Evolutionary conservation across 1,140 invertebrate species (phyloP), one percentile per base, ranked within the genome.

Genomic region (Holcopasites calliopsidis): DNA sequence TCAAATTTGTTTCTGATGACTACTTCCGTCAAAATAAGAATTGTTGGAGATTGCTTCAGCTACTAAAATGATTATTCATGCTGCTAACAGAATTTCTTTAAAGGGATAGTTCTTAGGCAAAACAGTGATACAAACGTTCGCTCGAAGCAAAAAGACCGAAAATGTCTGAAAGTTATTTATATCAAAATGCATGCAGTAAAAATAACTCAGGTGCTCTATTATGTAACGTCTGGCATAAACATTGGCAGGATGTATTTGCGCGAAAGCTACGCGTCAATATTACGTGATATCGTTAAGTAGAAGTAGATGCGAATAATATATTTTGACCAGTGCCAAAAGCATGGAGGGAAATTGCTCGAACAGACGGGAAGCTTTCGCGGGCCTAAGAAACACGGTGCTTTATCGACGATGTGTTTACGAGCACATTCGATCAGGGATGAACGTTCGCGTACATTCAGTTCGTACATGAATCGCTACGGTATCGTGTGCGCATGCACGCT

Each of bases 301-400:
- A 44, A 44, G 2, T n/a, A n/a, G 2, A 10, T 44, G 1, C 18
- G 42, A 10, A 47, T 16, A 18, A 47, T n/a, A 4, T 47, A n/a
- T 6, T 42, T 54, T 28, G 1, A 55, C 50, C 18, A 5, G 4
- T 1, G 21, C 11, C 5, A 54, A 44, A 31, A 33, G 21, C 5
- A 3, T 40, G 23, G 23, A 7, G 11, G 28, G 61, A 74, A 49
- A 47, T 28, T 44, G 2, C 62, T 23, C 35, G 66, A 71, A 76
- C 33, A 16, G 18, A 61, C 61, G 28, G 23, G 49, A 47, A 65
- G 3, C 49, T 0, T 7, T 13, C 6, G 3, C 3, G 23, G 1
- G 0, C 5, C 6, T 18, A 47, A 11, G n/a, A 21, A 18, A 35
- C 18, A 6, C 10, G 6, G 3, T 33, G 60, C 62, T 72, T 72